Conservation (phyloP, 2,888 invertebrate genomes). For the Erebia aethiops region DNA sequence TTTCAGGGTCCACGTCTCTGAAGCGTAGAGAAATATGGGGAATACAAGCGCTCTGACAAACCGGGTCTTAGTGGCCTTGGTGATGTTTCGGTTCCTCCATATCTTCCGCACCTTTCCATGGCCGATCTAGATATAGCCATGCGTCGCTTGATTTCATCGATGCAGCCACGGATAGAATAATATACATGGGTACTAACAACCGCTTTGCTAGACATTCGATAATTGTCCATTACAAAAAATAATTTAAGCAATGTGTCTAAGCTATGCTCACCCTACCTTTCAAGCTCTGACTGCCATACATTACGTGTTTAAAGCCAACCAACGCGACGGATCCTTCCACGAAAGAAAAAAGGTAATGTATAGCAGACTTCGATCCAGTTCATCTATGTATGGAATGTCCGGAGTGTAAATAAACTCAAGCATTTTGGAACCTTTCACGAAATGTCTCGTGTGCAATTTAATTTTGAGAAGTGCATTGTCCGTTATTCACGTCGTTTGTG, state of each 20-base stretch:
- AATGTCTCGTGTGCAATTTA: conserved; percentile 18
- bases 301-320: conserved; percentile 5
- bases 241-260: background rate
- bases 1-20: no score
- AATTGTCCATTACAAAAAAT: no score
- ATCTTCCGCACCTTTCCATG: no score
- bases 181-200: no score
- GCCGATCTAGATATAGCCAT: no score
- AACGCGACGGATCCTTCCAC: background rate
- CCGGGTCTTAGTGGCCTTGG: no score
- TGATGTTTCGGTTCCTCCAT: no score
- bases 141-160: no score
- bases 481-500: conserved; percentile 11
- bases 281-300: conserved; percentile 15
- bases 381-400: conserved; percentile 33
- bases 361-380: conserved; percentile 1
- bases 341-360: conserved; percentile 23
- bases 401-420: conserved; percentile 19
- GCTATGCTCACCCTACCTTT: background rate
- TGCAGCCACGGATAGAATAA: no score
- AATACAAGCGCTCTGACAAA: no score
- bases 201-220: no score
- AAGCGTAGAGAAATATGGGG: no score
- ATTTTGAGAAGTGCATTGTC: conserved; percentile 24
- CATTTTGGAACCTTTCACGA: conserved; percentile 26